phyloP scores from a whole-genome alignment of 1,140 invertebrate species.

The Tetramorium alpestre region DNA sequence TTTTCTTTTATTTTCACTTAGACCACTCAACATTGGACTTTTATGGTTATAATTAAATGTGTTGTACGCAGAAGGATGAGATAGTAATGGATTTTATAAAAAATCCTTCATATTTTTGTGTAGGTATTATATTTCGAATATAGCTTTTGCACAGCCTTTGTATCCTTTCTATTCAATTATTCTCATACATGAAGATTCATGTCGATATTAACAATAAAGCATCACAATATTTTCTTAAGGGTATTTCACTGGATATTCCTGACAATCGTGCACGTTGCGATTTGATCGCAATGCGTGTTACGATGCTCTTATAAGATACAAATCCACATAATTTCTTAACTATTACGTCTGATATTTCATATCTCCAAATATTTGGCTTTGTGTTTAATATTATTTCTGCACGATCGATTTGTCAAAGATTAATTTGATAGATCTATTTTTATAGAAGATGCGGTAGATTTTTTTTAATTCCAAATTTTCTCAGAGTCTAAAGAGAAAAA shows the following conservation, averaged over 20 bases:
- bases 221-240: constrained; percentile 72
- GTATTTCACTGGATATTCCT: constrained; percentile 47
- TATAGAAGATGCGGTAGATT: neutral
- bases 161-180: constrained; percentile 67
- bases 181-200: constrained; percentile 67
- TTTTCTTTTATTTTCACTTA: constrained; percentile 13
- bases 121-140: constrained; percentile 74
- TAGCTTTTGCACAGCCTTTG: constrained; percentile 75
- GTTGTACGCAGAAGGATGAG: constrained; percentile 10
- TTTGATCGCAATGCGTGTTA: constrained; percentile 26
- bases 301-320: constrained; percentile 18
- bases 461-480: neutral
- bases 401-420: neutral
- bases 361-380: constrained; percentile 27
- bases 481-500: neutral
- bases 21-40: neutral
- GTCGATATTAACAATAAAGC: constrained; percentile 70
- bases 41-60: neutral
- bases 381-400: neutral
- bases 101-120: constrained; percentile 56
- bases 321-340: constrained; percentile 15
- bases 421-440: constrained; percentile 25
- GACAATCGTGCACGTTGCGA: constrained; percentile 31
- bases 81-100: constrained; percentile 61
- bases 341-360: constrained; percentile 20